These are phyloP conservation scores for Drosophila oshimai DNA, from an alignment of 1,140 invertebrate genomes.

Conservation along the genomic window DNA sequence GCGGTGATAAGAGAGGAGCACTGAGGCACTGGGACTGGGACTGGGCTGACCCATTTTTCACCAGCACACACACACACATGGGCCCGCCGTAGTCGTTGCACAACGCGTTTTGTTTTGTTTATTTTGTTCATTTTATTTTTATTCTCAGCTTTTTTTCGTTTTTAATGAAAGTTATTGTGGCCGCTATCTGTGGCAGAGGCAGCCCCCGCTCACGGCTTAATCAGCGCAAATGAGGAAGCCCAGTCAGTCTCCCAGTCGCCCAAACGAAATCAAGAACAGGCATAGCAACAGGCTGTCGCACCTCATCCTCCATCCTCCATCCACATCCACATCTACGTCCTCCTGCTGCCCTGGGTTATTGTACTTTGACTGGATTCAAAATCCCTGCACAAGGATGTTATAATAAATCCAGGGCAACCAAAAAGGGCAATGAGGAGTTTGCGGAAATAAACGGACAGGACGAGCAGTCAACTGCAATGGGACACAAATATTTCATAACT, in stretches of 20 bases:
- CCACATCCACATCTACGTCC: neutral
- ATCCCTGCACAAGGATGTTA: slow-evolving; percentile 49
- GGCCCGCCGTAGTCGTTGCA: slow-evolving; percentile 30
- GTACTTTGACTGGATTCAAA: slow-evolving; percentile 49
- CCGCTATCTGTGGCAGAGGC: slow-evolving; percentile 35
- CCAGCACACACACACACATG: neutral
- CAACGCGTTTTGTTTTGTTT: slow-evolving; percentile 26
- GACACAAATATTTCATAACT: slow-evolving; percentile 49
- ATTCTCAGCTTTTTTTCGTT: slow-evolving; percentile 35
- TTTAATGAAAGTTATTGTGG: slow-evolving; percentile 65
- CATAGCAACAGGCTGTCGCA: slow-evolving; percentile 58
- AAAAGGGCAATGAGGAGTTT: neutral
- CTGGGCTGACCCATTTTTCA: slow-evolving; percentile 56
- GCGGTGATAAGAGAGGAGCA: slow-evolving; percentile 24
- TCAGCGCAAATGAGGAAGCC: slow-evolving; percentile 66
- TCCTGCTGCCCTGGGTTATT: slow-evolving; percentile 41
- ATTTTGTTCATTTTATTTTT: slow-evolving; percentile 40
- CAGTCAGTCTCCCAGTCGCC: slow-evolving; percentile 4
- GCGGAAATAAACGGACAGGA: neutral
- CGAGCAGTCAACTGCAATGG: slow-evolving; percentile 37
- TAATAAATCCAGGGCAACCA: slow-evolving; percentile 24
- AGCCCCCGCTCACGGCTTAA: slow-evolving; percentile 47
- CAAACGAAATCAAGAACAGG: neutral
- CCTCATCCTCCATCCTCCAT: neutral
- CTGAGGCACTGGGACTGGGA: slow-evolving; percentile 17